Conservation (phyloP, 2,888 invertebrate species). For the Sarcophaga carnaria region DNA sequence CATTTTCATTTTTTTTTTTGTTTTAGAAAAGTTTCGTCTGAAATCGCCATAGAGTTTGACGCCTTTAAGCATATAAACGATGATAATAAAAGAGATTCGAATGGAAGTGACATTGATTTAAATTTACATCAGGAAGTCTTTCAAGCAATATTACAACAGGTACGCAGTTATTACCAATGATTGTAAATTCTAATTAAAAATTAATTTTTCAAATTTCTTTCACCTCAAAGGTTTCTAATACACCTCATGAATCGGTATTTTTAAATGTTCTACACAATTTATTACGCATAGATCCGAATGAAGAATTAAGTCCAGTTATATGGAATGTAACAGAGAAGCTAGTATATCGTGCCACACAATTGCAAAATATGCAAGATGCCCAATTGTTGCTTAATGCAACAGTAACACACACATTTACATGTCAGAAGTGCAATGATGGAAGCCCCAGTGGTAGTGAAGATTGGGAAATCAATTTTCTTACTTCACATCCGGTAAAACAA, state of each 20-base stretch:
- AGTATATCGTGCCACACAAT: slow-evolving; percentile 92
- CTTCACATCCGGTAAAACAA: not conserved
- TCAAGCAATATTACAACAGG: slow-evolving; percentile 96
- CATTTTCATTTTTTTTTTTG: not conserved
- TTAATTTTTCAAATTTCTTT: not conserved
- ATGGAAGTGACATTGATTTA: slow-evolving; percentile 71
- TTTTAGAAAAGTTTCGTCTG: slow-evolving; percentile 83
- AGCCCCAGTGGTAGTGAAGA: not conserved
- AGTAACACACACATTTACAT: slow-evolving; percentile 86
- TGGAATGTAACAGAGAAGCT: slow-evolving; percentile 97
- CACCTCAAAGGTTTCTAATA: slow-evolving; percentile 88
- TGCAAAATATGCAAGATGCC: slow-evolving; percentile 94
- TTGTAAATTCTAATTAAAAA: not conserved
- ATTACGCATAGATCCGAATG: slow-evolving; percentile 92
- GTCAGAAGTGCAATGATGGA: slow-evolving; percentile 83
- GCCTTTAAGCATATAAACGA: slow-evolving; percentile 96
- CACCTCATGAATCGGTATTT: slow-evolving; percentile 96
- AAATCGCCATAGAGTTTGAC: slow-evolving; percentile 94
- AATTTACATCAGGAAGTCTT: slow-evolving; percentile 90
- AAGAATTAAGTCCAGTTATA: slow-evolving; percentile 93
- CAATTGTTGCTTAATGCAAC: slow-evolving; percentile 89
- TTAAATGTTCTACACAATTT: slow-evolving; percentile 95
- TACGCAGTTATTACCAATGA: slow-evolving; percentile 78
- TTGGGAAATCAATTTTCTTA: not conserved
- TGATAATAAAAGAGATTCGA: slow-evolving; percentile 86